Base-by-base conservation (phyloP, 2,888 invertebrate genomes). In the Plagodis pulveraria region DNA sequence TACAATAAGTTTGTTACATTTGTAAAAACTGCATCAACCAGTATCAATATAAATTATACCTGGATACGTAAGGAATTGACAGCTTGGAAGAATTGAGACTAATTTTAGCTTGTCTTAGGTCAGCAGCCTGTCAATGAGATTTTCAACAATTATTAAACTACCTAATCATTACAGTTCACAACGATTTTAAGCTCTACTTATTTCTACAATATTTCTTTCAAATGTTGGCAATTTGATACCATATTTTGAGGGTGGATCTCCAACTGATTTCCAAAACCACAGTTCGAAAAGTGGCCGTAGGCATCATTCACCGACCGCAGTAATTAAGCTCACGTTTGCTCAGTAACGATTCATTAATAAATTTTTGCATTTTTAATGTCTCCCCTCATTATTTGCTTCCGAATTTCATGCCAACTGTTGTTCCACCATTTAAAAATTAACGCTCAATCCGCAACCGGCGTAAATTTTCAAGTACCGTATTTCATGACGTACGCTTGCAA, bases 291-390 rank as follows among this genome's bases (percentile, higher is more conserved):
- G 40, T 40, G 5, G 40, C 42, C 10, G 34, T 35, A 52, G 42
- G 50, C 43, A 5, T 6, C 5, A 7, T 48, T 9, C 36, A 47
- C 33, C 12, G 50, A 38, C 42, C 44, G 35, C 42, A 80, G 78
- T 81, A 81, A 84, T 82, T 83, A 80, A 79, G 83, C 77, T 86
- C 86, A 91, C 85, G 89, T 91, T 90, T 87, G 83, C 78, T 58
- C 79, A 75, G 75, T 84, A 80, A 60, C 87, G 84, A 84, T 72
- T 84, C 89, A 91, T 92, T 91, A 91, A 91, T 92, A 89, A 91
- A 90, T 89, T 91, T 91, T 86, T 91, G 91, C 88, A 92, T 91
- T 91, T 91, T 91, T 91, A 91, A 92, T 91, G 84, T 81, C 76
- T 83, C 79, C 89, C 78, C 90, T 91, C 90, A 91, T 91, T 91